A percentile compares a stretch with the other conserved stretches of the same genome.
phyloP scores from a whole-genome alignment of 1,140 invertebrate genomes.

The Glossosoma conforme region DNA sequence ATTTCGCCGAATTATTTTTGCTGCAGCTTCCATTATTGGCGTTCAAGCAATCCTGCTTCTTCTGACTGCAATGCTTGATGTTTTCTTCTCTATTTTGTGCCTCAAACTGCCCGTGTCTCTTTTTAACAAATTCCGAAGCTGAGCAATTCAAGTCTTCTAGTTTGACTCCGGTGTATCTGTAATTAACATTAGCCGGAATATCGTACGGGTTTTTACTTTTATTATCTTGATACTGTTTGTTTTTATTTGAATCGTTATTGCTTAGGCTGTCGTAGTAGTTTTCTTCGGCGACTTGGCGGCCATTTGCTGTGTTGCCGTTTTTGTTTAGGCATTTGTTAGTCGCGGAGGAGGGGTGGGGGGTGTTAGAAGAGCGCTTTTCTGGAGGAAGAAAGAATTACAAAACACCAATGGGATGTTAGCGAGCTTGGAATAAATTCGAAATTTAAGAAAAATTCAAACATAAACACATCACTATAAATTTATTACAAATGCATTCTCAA shows the following conservation, averaged over 20 bases:
- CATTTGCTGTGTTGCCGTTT: neutral
- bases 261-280: constrained; percentile 45
- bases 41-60: neutral
- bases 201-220: constrained; percentile 46
- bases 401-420: constrained; percentile 10
- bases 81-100: constrained; percentile 8
- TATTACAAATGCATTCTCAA: too few species aligned
- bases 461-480: too few species aligned
- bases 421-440: too few species aligned
- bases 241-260: constrained; percentile 30
- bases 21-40: constrained; percentile 9
- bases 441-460: too few species aligned
- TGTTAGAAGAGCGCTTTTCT: constrained; percentile 27
- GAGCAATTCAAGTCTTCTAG: constrained; percentile 25
- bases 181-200: constrained; percentile 48
- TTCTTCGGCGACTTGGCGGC: constrained; percentile 35
- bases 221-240: constrained; percentile 1
- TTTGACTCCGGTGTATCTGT: constrained; percentile 33
- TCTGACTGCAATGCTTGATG: too few species aligned
- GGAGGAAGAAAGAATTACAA: constrained; percentile 15
- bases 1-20: constrained; percentile 11
- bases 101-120: constrained; percentile 28
- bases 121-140: constrained; percentile 25
- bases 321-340: constrained; percentile 2
- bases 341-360: constrained; percentile 12